Evolutionary conservation across 2,113 vertebrate species (phyloP).

Genomic region (Oryzias woworae): DNA sequence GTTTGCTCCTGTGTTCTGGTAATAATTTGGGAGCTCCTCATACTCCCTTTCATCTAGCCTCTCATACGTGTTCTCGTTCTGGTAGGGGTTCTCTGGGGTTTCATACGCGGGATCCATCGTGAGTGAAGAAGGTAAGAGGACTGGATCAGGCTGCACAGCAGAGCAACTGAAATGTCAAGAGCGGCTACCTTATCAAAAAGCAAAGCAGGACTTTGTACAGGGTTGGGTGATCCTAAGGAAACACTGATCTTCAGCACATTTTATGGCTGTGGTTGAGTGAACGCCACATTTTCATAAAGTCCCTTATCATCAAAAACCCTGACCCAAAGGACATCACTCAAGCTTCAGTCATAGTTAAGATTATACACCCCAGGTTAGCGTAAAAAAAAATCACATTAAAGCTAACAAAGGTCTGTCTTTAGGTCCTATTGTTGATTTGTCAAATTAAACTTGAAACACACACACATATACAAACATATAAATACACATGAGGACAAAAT

Average conservation of each 20-base stretch:
- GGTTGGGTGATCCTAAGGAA: constrained; percentile 20
- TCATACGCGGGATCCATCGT: constrained; percentile 72
- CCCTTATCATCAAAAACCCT: neutral
- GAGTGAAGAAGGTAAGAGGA: neutral
- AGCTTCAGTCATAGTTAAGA: too few relatives aligned
- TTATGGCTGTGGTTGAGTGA: constrained; percentile 2
- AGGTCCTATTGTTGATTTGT: too few relatives aligned
- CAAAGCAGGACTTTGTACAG: constrained; percentile 56
- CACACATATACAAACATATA: too few relatives aligned
- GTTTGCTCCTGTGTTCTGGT: constrained; percentile 25
- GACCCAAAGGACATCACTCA: too few relatives aligned
- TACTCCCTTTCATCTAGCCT: constrained; percentile 7
- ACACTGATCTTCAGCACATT: neutral
- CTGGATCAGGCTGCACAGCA: constrained; percentile 3
- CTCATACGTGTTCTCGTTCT: constrained; percentile 18
- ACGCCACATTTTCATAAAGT: neutral
- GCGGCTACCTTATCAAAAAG: constrained; percentile 43
- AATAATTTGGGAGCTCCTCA: constrained; percentile 5
- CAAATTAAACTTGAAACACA: too few relatives aligned
- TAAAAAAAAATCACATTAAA: too few relatives aligned
- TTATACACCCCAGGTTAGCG: too few relatives aligned
- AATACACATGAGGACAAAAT: too few relatives aligned
- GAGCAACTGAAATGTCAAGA: constrained; percentile 23
- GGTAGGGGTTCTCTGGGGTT: constrained; percentile 11
- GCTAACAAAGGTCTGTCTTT: too few relatives aligned